Evolutionary conservation across 2,797 vertebrate genomes (phyloP).

Genomic region (Trichosurus vulpecula): DNA sequence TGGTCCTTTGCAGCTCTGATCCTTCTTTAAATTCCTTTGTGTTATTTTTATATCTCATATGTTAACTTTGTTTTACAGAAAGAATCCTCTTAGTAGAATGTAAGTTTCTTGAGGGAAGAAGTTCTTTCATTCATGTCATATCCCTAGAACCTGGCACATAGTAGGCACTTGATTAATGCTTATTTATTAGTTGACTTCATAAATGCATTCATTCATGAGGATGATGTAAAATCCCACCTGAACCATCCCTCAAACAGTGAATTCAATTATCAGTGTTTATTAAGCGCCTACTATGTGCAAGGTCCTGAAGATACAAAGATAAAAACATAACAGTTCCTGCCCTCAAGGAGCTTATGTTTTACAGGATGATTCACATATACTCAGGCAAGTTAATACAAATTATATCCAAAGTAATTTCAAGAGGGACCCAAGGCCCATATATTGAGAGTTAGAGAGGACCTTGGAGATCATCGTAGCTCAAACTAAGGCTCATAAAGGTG

Average conservation of each 20-base stretch:
- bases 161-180: background rate
- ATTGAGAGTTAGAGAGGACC: background rate
- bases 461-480: background rate
- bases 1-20: background rate
- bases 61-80: background rate
- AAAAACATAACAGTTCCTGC: background rate
- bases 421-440: background rate
- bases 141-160: background rate
- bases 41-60: background rate
- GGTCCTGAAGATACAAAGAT: background rate
- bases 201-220: background rate
- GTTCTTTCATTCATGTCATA: background rate
- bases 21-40: background rate
- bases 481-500: background rate
- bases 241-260: conserved; percentile 50
- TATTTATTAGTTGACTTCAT: background rate
- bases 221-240: conserved; percentile 29
- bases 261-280: background rate
- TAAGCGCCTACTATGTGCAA: background rate
- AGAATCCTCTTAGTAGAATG: background rate
- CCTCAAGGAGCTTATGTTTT: background rate
- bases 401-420: background rate
- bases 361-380: background rate
- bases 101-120: background rate
- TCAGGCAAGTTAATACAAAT: background rate